A percentile compares a stretch with the other conserved stretches of the same genome.
Conservation (phyloP, 2,113 vertebrate genomes). For the Crotalus horridus region DNA sequence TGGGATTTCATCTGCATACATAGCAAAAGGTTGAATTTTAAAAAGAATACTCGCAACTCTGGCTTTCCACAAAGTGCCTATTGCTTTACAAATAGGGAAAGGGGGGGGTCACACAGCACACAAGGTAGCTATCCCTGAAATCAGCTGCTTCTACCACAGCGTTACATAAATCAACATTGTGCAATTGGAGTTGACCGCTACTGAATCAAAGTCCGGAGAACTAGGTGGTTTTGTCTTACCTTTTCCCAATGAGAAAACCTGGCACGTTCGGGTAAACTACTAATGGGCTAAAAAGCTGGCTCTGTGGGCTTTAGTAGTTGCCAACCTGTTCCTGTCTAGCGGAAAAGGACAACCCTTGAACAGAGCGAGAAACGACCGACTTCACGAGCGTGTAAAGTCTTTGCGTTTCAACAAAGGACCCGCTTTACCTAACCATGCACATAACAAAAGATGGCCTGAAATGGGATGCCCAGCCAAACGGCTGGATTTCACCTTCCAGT, state of each 20-base stretch:
- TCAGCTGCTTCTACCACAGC: constrained; percentile 49
- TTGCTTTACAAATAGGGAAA: constrained; percentile 49
- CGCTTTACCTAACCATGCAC: constrained; percentile 8
- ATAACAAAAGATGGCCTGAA: background rate
- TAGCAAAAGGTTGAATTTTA: constrained; percentile 20
- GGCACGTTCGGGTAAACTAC: constrained; percentile 61
- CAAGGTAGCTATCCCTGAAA: constrained; percentile 63
- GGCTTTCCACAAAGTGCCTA: constrained; percentile 54
- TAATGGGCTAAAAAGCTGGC: constrained; percentile 34
- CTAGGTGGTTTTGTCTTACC: background rate
- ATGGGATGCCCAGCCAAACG: constrained; percentile 6
- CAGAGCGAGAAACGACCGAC: constrained; percentile 17
- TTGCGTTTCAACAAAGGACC: constrained; percentile 27
- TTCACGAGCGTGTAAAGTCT: constrained; percentile 20
- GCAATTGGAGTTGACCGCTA: constrained; percentile 51
- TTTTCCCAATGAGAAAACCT: constrained; percentile 50
- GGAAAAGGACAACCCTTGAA: constrained; percentile 2
- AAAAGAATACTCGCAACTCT: constrained; percentile 52
- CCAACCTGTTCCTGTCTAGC: background rate
- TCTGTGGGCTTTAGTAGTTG: constrained; percentile 46
- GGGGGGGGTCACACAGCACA: background rate
- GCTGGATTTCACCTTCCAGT: constrained; percentile 43
- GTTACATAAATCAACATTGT: constrained; percentile 60
- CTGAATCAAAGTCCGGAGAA: constrained; percentile 22
- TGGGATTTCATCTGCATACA: constrained; percentile 36